Evolutionary conservation across 2,888 invertebrate species (phyloP).

Genomic region (Perizoma affinitatum): DNA sequence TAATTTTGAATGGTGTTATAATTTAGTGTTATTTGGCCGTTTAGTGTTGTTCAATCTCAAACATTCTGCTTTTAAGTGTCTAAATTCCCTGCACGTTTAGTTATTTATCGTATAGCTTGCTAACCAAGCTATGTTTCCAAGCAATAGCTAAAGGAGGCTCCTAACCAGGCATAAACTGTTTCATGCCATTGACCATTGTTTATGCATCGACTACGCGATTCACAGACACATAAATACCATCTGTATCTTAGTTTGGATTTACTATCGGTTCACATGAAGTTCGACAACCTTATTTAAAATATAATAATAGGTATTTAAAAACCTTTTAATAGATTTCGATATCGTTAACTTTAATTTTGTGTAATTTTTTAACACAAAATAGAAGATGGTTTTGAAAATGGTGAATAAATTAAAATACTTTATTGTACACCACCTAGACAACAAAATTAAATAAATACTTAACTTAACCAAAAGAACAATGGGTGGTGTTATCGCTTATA

Average conservation of each 20-base stretch:
- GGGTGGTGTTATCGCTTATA: too few relatives aligned
- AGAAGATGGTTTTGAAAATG: too few relatives aligned
- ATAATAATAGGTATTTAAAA: too few relatives aligned
- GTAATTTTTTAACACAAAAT: not conserved
- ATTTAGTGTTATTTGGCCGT: too few relatives aligned
- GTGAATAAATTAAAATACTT: too few relatives aligned
- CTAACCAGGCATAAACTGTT: slow-evolving; percentile 58
- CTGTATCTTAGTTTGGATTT: slow-evolving; percentile 34
- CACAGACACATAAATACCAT: slow-evolving; percentile 73
- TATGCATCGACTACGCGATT: slow-evolving; percentile 54
- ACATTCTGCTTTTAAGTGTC: not conserved
- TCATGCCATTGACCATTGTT: slow-evolving; percentile 63
- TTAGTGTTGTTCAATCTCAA: too few relatives aligned
- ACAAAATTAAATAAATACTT: too few relatives aligned
- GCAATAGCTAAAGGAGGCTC: slow-evolving; percentile 16
- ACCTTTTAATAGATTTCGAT: too few relatives aligned
- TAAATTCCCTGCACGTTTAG: slow-evolving; percentile 28
- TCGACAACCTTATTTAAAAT: slow-evolving; percentile 1
- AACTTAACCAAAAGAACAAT: too few relatives aligned
- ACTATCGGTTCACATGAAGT: slow-evolving; percentile 31
- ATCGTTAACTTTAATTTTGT: too few relatives aligned
- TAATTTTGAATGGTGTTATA: too few relatives aligned
- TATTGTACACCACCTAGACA: too few relatives aligned
- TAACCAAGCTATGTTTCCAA: slow-evolving; percentile 22
- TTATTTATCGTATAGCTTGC: slow-evolving; percentile 29